Evolutionary conservation across 2,888 invertebrate species (phyloP), one percentile per base, ranked within the genome.

Genomic region (Microlaimidae sp.): DNA sequence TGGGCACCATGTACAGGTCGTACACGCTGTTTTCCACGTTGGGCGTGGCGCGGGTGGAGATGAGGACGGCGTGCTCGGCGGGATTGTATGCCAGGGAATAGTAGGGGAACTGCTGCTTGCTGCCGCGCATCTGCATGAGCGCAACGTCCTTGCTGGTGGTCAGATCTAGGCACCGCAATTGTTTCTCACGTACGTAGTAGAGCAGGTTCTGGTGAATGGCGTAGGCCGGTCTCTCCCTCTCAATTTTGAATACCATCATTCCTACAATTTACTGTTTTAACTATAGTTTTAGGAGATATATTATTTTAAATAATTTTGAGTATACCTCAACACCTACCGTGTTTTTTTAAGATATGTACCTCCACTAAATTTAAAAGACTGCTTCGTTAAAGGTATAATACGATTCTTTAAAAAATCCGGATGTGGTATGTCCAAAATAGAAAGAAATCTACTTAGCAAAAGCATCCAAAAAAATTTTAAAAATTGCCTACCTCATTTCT

Each of bases 101-200:
- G 32, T 64, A 67, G 61, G 67, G 66, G 48, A 63, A 64, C 62
- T 62, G 61, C 29, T 82, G 81, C 54, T 56, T 40, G 28, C 82
- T 80, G 0, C 84, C 85, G 63, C 89, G 80, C 52, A 97, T 79
- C 69, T 88, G 89, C 82, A 93, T 86, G 0, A 95, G 82, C 0
- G 87, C 82, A 0, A 81, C 79, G 69, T 97, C 95, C 66, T 92
- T 89, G 17, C 86, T 85, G 0, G 85, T 87, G 38, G 81, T 83
- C 71, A 97, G 86, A 68, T 99, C 95, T 59, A 97, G 75, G 66
- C 85, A 83, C 4, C 95, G 80, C 42, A 97, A 75, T 65, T 80
- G 85, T 64, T 84, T 80, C 59, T 95, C 93, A 71, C 97, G 97
- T 1, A 95, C 85, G 66, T 97, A 97, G 72, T 86, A 95, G 41